Base-by-base conservation (phyloP, 2,797 vertebrate species). In the Cryptoprocta ferox region DNA sequence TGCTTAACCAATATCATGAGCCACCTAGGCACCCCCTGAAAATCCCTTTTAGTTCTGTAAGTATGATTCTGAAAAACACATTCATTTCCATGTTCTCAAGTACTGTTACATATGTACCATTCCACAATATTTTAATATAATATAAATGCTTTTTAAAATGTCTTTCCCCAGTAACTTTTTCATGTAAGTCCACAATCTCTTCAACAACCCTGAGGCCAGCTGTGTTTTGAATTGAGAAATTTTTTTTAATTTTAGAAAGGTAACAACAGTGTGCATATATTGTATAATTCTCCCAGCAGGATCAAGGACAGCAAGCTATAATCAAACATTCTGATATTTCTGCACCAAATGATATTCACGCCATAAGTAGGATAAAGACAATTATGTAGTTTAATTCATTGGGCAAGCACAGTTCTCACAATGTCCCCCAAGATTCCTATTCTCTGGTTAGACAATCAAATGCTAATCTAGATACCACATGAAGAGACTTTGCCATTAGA, bases 101-200 rank as follows among this genome's bases (percentile, higher is more conserved):
- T 50, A 84, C 37, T 76, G 32, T 65, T 92, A 97, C 48, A 88
- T 42, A 92, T 87, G 37, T 78, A 88, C 91, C 91, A 96, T 63
- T 96, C 96, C 85, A 94, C 68, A 91, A 70, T 19, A 91, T 70
- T 93, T 95, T 89, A 87, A 97, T 91, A 96, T 95, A 79, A 93
- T 37, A 76, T 24, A 78, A 96, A 90, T 80, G 68, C 48, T 96
- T 95, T 93, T 93, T 35, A 87, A 94, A 97, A 83, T 83, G 91
- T 95, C 65, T 93, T 94, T 76, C 8, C 65, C 45, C 42, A 84
- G 45, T 80, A 96, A 88, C 76, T 94, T 97, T 95, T 89, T 70
- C 92, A 73, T 95, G 71, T 56, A 93, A 35, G 26, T 95, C 70
- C 53, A 93, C 30, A 76, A 68, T 76, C 71, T 19, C 73, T 96